Evolutionary conservation across 2,797 vertebrate genomes (phyloP).

Genomic region (Sternarchorhynchus goeldii): DNA sequence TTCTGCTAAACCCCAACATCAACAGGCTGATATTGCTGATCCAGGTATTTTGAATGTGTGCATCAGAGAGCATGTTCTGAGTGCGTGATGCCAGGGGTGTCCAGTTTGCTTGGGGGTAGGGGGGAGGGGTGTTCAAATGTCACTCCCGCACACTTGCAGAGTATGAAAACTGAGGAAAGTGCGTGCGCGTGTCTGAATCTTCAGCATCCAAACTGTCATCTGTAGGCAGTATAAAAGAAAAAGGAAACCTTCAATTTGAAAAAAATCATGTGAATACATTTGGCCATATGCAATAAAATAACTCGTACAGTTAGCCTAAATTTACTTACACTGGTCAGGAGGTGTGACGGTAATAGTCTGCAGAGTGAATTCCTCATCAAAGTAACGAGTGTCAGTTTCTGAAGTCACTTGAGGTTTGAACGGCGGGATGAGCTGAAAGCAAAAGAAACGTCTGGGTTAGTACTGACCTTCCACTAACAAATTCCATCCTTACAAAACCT

Average conservation of each 20-base stretch:
- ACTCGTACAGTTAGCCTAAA: background rate
- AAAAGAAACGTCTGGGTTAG: background rate
- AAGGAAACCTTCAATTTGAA: background rate
- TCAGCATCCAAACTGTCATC: slow-evolving; percentile 87
- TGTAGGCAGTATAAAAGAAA: slow-evolving; percentile 58
- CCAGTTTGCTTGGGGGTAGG: slow-evolving; percentile 55
- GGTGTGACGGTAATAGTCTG: slow-evolving; percentile 94
- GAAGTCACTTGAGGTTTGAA: slow-evolving; percentile 96
- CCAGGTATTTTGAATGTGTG: slow-evolving; percentile 59
- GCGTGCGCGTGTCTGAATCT: slow-evolving; percentile 85
- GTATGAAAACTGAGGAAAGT: slow-evolving; percentile 96
- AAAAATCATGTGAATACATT: too few relatives aligned
- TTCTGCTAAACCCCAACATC: slow-evolving; percentile 4
- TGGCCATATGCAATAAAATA: too few relatives aligned
- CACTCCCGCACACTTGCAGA: slow-evolving; percentile 91
- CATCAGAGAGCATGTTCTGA: slow-evolving; percentile 46
- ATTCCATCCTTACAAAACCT: too few relatives aligned
- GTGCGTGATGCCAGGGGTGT: slow-evolving; percentile 47
- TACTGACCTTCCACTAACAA: too few relatives aligned
- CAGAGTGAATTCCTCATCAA: slow-evolving; percentile 94
- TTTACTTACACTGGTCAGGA: slow-evolving; percentile 84
- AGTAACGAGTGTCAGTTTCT: slow-evolving; percentile 92
- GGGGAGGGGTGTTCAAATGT: slow-evolving; percentile 51
- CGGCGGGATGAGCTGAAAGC: slow-evolving; percentile 83
- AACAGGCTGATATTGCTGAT: slow-evolving; percentile 60